phyloP scores from a whole-genome alignment of 2,797 vertebrate genomes.

The Distichodus sexfasciatus region DNA sequence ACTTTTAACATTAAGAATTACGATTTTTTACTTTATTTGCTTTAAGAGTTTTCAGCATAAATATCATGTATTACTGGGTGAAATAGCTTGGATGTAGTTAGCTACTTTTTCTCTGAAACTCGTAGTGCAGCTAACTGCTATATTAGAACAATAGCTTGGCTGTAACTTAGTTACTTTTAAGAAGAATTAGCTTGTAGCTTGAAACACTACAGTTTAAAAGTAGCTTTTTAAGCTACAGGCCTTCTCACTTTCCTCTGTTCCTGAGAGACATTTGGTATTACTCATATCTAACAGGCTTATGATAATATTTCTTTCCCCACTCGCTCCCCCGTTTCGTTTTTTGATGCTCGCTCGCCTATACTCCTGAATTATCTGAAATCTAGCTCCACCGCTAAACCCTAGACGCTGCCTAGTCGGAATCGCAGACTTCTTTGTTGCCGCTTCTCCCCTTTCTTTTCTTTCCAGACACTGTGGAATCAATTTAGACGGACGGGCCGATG shows the following conservation, averaged over 20 bases:
- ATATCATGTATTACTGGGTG: too few relatives aligned
- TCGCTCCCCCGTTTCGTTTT: constrained; percentile 26
- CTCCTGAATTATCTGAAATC: constrained; percentile 34
- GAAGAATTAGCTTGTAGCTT: too few relatives aligned
- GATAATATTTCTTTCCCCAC: constrained; percentile 36
- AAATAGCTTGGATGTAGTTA: too few relatives aligned
- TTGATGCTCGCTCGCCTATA: constrained; percentile 15
- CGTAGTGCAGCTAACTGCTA: too few relatives aligned
- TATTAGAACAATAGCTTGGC: too few relatives aligned
- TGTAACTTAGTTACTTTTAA: too few relatives aligned
- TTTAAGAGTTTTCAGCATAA: too few relatives aligned
- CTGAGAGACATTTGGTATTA: background rate
- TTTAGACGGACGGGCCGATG: constrained; percentile 67
- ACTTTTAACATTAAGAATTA: too few relatives aligned
- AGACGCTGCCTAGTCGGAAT: constrained; percentile 4
- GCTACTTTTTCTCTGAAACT: too few relatives aligned
- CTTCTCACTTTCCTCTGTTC: background rate
- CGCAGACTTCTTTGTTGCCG: constrained; percentile 9
- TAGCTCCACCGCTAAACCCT: constrained; percentile 5
- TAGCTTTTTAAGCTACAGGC: background rate
- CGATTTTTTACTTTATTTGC: too few relatives aligned
- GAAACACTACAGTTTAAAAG: too few relatives aligned
- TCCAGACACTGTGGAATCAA: constrained; percentile 70
- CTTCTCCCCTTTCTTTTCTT: constrained; percentile 61
- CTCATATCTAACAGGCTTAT: constrained; percentile 22